Percentiles rank a stretch among this genome's conserved stretches.
Evolutionary conservation across 2,797 vertebrate genomes (phyloP).

Genomic region (Vultur gryphus): DNA sequence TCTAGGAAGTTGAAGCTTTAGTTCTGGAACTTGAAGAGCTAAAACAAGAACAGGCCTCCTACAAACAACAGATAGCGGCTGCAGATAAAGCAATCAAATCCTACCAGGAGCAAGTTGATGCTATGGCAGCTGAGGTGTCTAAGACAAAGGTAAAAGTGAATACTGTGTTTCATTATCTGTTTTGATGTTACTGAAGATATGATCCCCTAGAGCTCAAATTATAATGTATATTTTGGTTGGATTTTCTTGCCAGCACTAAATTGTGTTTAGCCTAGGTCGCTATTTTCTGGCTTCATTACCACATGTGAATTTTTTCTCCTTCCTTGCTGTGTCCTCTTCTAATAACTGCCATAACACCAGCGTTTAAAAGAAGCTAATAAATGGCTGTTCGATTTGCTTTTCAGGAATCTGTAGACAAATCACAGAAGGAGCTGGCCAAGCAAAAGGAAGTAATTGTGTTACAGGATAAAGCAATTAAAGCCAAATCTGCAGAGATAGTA

Average conservation of each 20-base stretch:
- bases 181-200: not conserved
- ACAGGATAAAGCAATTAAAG: conserved; percentile 86
- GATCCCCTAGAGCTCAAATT: not conserved
- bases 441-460: conserved; percentile 84
- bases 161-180: not conserved
- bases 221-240: not conserved
- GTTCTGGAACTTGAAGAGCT: conserved; percentile 88
- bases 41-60: conserved; percentile 82
- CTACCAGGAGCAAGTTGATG: conserved; percentile 82
- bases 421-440: conserved; percentile 83
- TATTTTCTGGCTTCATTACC: not conserved
- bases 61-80: conserved; percentile 84
- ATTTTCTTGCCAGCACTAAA: not conserved
- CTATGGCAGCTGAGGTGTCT: conserved; percentile 78
- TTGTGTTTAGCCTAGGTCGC: not conserved
- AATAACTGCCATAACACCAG: not conserved
- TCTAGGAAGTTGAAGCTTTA: conserved; percentile 87
- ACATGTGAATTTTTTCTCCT: not conserved
- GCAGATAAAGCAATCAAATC: conserved; percentile 82
- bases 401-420: conserved; percentile 84
- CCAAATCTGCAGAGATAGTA: conserved; percentile 77
- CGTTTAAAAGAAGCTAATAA: not conserved
- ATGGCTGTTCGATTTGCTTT: not conserved
- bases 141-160: conserved; percentile 81
- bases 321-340: not conserved